Evolutionary conservation across 2,888 invertebrate genomes (phyloP), one percentile per base, ranked within the genome.

Genomic region (Drosophila nr. fundita): DNA sequence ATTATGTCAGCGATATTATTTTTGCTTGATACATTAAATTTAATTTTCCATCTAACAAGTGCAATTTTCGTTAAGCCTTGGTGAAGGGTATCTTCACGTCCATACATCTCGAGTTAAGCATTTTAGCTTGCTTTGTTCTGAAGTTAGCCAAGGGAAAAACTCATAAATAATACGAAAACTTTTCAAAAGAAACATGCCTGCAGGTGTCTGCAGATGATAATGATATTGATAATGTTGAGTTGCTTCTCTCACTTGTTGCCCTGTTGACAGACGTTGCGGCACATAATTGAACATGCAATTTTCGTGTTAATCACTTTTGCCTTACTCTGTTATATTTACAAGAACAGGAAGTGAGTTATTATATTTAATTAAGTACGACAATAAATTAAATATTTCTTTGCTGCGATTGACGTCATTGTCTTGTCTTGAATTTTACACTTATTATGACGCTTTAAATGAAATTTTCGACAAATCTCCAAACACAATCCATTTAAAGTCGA

Each of bases 261-360:
- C 74, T 75, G 87, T 86, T 87, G 87, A 90, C 87, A 90, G 89
- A 88, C 89, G 82, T 88, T 90, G 90, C 90, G 90, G 85, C 91
- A 87, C 91, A 85, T 90, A 80, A 82, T 90, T 87, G 71, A 83
- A 80, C 87, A 88, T 73, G 86, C 83, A 72, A 77, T 80, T 71
- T 59, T 45, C 65, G 53, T 68, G 62, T 36, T 57, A 58, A 40
- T 29, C 53, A 54, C 53, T 48, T 52, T 59, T 29, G 34, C 36
- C 13, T 45, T 32, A 5, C 40, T 34, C 40, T 53, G 48, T 70
- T 38, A 52, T 53, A 48, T 49, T 38, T 77, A 76, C 75, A 74
- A 76, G 84, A 73, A 61, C 79, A 82, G 87, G 87, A 90, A 90
- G 68, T 70, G 21, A 29, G 24, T 69, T 73, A 87, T 85, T 82